A percentile compares a stretch with the other conserved stretches of the same genome.
These are phyloP conservation scores for Scrobipalpa atriplicella DNA, from an alignment of 2,888 invertebrate genomes.

Conservation along the genomic window DNA sequence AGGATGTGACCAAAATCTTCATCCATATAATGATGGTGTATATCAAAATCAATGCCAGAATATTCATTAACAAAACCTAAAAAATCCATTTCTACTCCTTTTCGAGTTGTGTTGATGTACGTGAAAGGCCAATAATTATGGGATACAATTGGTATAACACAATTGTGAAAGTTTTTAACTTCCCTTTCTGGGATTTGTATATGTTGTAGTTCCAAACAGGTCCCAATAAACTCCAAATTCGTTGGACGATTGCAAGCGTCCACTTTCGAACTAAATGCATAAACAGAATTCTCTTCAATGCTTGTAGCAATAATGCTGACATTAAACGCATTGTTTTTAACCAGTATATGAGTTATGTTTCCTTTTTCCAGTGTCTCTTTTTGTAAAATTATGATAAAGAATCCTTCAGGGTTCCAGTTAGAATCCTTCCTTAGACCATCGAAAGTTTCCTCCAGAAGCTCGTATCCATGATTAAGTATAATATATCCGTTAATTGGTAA, in stretches of 20 bases:
- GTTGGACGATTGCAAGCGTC: conserved; percentile 1
- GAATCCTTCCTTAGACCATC: neutral
- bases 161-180: neutral
- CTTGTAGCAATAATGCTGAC: neutral
- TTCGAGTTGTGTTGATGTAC: neutral
- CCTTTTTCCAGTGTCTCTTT: neutral
- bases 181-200: neutral
- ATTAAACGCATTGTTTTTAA: neutral
- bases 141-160: neutral
- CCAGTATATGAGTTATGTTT: neutral
- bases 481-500: neutral
- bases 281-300: neutral
- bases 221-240: neutral
- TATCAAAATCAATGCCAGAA: neutral
- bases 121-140: conserved; percentile 19
- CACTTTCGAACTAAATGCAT: neutral
- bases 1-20: conserved; percentile 16
- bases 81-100: neutral
- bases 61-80: neutral
- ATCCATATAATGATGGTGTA: neutral
- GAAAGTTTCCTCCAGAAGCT: neutral
- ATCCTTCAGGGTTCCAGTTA: neutral
- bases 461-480: neutral
- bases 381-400: neutral
- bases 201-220: neutral